Evolutionary conservation across 35 echinoderm and acorn worm genomes (phyloP).

Genomic region (Strongylocentrotus purpuratus): DNA sequence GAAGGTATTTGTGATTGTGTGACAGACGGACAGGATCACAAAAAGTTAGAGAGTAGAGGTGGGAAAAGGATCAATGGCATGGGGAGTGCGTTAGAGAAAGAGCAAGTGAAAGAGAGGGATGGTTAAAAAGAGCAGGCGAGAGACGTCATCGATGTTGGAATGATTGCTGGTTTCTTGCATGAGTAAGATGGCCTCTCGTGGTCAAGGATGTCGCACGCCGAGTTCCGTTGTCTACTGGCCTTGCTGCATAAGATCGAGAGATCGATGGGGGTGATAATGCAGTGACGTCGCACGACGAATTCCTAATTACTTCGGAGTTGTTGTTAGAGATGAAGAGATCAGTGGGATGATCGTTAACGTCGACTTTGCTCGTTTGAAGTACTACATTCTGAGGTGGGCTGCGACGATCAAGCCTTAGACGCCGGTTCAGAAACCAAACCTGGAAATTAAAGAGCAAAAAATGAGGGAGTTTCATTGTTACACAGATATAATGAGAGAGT

Average conservation of each 20-base stretch:
- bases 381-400: not conserved
- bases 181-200: not conserved
- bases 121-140: not conserved
- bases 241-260: not conserved
- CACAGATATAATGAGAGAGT: no score
- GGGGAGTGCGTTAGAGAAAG: no score
- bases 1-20: no score
- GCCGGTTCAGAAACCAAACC: not conserved
- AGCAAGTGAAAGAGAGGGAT: not conserved
- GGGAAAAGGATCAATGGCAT: no score
- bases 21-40: no score
- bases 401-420: not conserved
- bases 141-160: not conserved
- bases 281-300: not conserved
- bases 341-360: not conserved
- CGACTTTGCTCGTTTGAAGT: not conserved
- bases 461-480: no score
- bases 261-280: not conserved
- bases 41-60: no score
- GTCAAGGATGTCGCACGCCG: not conserved
- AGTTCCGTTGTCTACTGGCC: not conserved
- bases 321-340: not conserved
- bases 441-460: not conserved
- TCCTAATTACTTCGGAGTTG: not conserved
- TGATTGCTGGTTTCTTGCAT: not conserved